Evolutionary conservation across 2,113 vertebrate species (phyloP), one percentile per base, ranked within the genome.

Genomic region (Lycocorax pyrrhopterus): DNA sequence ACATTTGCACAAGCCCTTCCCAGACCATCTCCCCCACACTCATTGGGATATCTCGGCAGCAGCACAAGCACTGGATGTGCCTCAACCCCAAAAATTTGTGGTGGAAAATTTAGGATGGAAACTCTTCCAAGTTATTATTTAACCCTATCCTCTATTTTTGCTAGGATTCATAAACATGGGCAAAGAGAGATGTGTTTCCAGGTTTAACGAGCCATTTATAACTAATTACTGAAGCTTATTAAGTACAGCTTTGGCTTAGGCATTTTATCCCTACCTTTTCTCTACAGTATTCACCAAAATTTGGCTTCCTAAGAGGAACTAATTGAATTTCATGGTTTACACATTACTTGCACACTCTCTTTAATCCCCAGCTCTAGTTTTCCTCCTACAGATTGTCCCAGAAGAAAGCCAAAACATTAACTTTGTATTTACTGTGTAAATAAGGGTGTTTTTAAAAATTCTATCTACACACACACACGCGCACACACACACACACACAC

Each of bases 271-370:
- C 84, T 94, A 97, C 96, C 95, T 97, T 97, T 97, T 94, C 96
- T 97, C 96, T 78, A 83, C 95, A 96, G 96, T 96, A 97, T 97
- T 97, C 95, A 97, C 96, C 97, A 97, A 97, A 97, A 95, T 97
- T 97, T 97, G 97, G 96, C 97, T 97, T 94, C 94, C 88, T 96
- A 39, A 94, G 95, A 96, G 96, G 96, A 97, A 97, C 96, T 97
- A 97, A 97, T 97, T 97, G 95, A 97, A 97, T 97, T 97, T 97
- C 96, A 97, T 96, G 95, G 96, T 96, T 96, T 97, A 75, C 93
- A 96, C 93, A 96, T 96, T 96, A 91, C 93, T 97, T 93, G 88
- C 94, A 89, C 95, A 96, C 95, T 96, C 77, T 84, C 94, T 97
- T 96, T 97, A 97, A 97, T 97, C 96, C 95, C 59, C 90, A 74